Evolutionary conservation across 1,140 invertebrate species (phyloP).

Genomic region (Littorina saxatilis): DNA sequence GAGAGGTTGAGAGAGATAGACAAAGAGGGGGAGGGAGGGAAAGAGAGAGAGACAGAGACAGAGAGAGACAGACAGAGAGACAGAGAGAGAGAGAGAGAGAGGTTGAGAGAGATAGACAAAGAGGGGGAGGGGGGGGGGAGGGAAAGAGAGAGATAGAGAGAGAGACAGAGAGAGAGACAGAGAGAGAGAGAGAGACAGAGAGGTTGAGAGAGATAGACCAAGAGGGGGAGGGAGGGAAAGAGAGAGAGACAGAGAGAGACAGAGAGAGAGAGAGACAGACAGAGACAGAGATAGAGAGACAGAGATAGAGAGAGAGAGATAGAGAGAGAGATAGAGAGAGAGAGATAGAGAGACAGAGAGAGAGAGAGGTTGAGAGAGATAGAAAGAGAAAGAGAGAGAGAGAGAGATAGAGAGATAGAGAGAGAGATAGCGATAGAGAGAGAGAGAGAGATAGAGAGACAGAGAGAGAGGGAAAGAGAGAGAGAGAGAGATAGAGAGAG

Average conservation of each 20-base stretch:
- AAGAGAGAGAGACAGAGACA: not conserved
- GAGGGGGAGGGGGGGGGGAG: not conserved
- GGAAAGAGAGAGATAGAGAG: not conserved
- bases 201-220: not conserved
- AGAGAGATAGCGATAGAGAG: too few relatives aligned
- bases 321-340: too few relatives aligned
- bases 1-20: not conserved
- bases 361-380: too few relatives aligned
- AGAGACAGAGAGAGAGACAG: not conserved
- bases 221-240: not conserved
- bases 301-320: too few relatives aligned
- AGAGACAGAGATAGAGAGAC: not conserved
- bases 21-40: not conserved
- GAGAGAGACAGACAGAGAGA: not conserved
- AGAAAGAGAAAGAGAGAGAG: too few relatives aligned
- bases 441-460: too few relatives aligned
- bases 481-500: too few relatives aligned
- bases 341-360: too few relatives aligned
- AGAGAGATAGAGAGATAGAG: too few relatives aligned
- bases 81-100: not conserved
- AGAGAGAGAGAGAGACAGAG: slow-evolving; percentile 3
- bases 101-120: not conserved
- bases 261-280: not conserved
- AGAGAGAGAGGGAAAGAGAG: too few relatives aligned
- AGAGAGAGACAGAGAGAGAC: not conserved